Percentiles rank a stretch among this genome's conserved stretches.
These are phyloP conservation scores for Baccha elongata DNA, from an alignment of 2,888 invertebrate genomes.

Conservation along the genomic window DNA sequence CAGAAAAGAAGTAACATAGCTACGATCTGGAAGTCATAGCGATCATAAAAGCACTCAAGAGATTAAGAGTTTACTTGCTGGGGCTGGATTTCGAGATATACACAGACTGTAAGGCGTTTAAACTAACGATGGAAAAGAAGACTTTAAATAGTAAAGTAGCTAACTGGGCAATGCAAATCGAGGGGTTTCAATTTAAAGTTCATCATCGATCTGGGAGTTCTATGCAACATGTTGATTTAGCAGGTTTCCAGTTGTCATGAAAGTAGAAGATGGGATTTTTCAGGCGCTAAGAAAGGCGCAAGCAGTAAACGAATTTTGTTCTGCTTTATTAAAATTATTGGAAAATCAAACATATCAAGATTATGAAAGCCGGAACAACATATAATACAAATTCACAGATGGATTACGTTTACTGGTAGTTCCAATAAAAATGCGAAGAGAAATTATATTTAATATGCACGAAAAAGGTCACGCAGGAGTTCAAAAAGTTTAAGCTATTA, in stretches of 20 bases:
- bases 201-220: constrained; percentile 36
- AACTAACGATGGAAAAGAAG: constrained; percentile 75
- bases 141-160: constrained; percentile 75
- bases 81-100: background rate
- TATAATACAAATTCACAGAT: constrained; percentile 5
- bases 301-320: constrained; percentile 4
- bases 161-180: constrained; percentile 75
- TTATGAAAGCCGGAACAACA: background rate
- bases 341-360: constrained; percentile 20
- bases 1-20: background rate
- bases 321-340: background rate
- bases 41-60: background rate
- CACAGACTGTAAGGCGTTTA: constrained; percentile 77
- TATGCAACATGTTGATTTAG: constrained; percentile 50
- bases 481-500: constrained; percentile 12
- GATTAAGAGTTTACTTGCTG: background rate
- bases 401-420: background rate
- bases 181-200: constrained; percentile 30
- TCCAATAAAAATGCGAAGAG: background rate
- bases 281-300: constrained; percentile 36
- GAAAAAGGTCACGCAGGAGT: constrained; percentile 11
- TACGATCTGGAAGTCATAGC: background rate
- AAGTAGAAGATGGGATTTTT: constrained; percentile 18
- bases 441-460: constrained; percentile 8
- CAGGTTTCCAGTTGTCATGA: constrained; percentile 29